Evolutionary conservation across 2,888 invertebrate species (phyloP).

Genomic region (Eupithecia subfuscata): DNA sequence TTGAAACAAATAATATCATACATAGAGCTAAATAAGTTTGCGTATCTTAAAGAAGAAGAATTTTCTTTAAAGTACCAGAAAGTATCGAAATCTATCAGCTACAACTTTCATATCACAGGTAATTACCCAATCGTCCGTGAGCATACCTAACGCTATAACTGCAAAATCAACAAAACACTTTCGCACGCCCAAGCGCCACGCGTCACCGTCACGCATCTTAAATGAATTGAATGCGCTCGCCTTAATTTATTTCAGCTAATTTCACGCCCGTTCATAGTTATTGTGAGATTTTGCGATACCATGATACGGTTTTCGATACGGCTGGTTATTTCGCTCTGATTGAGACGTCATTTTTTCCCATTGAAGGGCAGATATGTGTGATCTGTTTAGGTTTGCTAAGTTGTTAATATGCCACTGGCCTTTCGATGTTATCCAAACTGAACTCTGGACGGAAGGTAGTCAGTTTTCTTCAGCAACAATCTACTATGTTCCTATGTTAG

Average conservation of each 20-base stretch:
- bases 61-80: neutral
- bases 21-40: neutral
- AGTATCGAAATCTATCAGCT: slow-evolving; percentile 1
- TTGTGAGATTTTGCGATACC: slow-evolving; percentile 76
- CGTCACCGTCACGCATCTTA: slow-evolving; percentile 71
- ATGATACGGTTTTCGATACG: slow-evolving; percentile 77
- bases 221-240: slow-evolving; percentile 64
- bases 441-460: neutral
- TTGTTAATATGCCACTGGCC: neutral
- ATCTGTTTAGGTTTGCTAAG: neutral
- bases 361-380: neutral
- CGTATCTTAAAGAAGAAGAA: too few relatives aligned
- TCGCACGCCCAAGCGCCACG: slow-evolving; percentile 76
- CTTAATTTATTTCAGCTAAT: slow-evolving; percentile 77
- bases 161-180: slow-evolving; percentile 76
- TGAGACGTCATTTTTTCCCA: slow-evolving; percentile 68
- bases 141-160: slow-evolving; percentile 57
- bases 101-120: slow-evolving; percentile 59
- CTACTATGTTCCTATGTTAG: neutral
- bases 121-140: slow-evolving; percentile 60
- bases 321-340: slow-evolving; percentile 68
- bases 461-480: neutral
- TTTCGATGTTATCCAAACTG: neutral
- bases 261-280: slow-evolving; percentile 78
- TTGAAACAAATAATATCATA: neutral